phyloP scores from a whole-genome alignment of 2,797 vertebrate genomes.

The Tokudaia tokunoshimensis region DNA sequence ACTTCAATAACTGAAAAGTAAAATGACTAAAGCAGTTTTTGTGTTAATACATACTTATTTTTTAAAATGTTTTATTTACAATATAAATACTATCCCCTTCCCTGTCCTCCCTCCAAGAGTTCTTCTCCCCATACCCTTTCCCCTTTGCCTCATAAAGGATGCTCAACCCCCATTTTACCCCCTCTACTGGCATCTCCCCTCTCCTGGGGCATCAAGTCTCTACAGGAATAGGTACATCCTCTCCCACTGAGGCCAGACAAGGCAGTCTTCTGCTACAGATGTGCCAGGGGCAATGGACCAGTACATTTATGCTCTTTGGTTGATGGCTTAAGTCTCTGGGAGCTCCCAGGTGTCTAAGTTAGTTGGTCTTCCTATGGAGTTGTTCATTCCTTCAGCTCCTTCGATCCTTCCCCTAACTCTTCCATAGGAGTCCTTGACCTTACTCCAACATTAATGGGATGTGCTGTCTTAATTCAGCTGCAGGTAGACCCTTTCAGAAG shows the following conservation, averaged over 20 bases:
- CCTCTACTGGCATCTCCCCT: not conserved
- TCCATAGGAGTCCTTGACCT: not conserved
- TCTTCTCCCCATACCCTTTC: not conserved
- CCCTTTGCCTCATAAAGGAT: not conserved
- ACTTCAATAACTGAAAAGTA: slow-evolving; percentile 1
- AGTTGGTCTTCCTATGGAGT: not conserved
- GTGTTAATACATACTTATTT: not conserved
- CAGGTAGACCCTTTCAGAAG: not conserved
- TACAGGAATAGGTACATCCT: not conserved
- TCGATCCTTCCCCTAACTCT: not conserved
- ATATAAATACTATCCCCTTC: not conserved
- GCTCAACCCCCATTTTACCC: not conserved
- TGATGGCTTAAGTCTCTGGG: not conserved
- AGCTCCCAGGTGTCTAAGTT: not conserved
- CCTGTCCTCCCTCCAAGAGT: not conserved
- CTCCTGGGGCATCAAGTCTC: not conserved
- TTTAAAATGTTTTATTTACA: not conserved
- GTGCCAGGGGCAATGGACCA: not conserved
- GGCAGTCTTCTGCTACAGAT: not conserved
- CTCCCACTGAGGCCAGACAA: not conserved
- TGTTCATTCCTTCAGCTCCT: not conserved
- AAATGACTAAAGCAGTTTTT: not conserved
- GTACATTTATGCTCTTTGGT: not conserved
- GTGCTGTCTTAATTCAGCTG: not conserved
- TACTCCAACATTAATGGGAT: too few species aligned